phyloP scores from a whole-genome alignment of 1,140 invertebrate genomes.

The Atta colombica region DNA sequence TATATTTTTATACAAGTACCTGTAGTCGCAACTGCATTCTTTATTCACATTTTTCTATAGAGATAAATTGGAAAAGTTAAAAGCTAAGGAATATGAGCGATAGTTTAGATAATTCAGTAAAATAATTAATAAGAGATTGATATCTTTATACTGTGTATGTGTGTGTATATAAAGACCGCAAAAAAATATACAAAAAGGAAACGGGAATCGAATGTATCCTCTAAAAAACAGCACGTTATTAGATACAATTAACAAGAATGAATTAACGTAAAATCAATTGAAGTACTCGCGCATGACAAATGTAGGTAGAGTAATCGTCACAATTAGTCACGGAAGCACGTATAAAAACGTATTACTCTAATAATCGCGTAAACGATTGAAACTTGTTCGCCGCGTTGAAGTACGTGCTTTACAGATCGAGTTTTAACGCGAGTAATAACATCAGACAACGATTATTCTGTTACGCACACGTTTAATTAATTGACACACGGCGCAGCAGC shows the following conservation, averaged over 20 bases:
- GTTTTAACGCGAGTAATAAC: slow-evolving; percentile 59
- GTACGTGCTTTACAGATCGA: slow-evolving; percentile 33
- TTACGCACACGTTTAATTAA: slow-evolving; percentile 56
- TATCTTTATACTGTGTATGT: not conserved
- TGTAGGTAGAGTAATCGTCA: slow-evolving; percentile 14
- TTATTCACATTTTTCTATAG: not conserved
- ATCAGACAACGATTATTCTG: slow-evolving; percentile 34
- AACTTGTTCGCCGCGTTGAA: slow-evolving; percentile 39
- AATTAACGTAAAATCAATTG: slow-evolving; percentile 32
- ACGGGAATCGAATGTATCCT: not conserved
- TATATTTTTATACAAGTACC: not conserved
- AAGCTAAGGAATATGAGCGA: not conserved
- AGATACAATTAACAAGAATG: not conserved
- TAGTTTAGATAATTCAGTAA: not conserved
- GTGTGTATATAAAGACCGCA: not conserved
- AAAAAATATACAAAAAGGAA: not conserved
- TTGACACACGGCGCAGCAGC: slow-evolving; percentile 7
- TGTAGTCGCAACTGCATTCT: not conserved
- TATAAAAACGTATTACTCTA: slow-evolving; percentile 26
- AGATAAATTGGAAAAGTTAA: not conserved
- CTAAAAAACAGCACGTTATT: not conserved
- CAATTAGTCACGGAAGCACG: slow-evolving; percentile 39
- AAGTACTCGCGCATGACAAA: not conserved
- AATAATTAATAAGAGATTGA: slow-evolving; percentile 17
- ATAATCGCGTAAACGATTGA: slow-evolving; percentile 51